These are phyloP conservation scores for Menidia menidia DNA, from an alignment of 2,797 vertebrate species.

Conservation along the genomic window DNA sequence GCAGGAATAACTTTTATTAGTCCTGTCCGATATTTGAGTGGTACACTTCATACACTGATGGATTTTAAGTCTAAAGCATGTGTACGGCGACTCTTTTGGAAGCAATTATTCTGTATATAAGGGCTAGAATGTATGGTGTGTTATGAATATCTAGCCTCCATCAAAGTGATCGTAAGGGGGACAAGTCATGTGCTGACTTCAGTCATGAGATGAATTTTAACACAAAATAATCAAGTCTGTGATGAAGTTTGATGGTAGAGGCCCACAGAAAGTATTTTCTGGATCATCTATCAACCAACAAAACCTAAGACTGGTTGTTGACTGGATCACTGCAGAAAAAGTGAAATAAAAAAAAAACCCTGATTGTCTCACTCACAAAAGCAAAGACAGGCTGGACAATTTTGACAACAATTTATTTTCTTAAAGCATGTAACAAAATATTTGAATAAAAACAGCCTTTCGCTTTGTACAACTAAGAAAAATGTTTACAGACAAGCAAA, in stretches of 20 bases:
- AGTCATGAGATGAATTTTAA: neutral
- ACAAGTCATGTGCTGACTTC: conserved; percentile 20
- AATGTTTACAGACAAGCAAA: conserved; percentile 93
- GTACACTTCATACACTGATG: neutral
- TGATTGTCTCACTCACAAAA: conserved; percentile 6
- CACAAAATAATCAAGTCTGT: neutral
- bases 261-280: neutral
- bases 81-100: neutral
- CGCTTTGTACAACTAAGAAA: conserved; percentile 91
- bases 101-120: neutral
- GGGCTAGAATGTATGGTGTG: conserved; percentile 32
- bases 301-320: neutral
- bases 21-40: neutral
- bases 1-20: neutral
- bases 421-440: conserved; percentile 91
- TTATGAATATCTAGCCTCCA: too few species aligned
- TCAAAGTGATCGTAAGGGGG: neutral
- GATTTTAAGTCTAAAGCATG: neutral
- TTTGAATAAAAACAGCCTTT: conserved; percentile 88
- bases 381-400: conserved; percentile 47
- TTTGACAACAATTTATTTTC: conserved; percentile 91
- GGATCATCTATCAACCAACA: neutral
- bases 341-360: neutral
- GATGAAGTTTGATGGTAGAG: too few species aligned
- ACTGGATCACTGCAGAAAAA: neutral